Conservation (phyloP, 2,888 invertebrate genomes). For the Drosophila pseudotalamancana region DNA sequence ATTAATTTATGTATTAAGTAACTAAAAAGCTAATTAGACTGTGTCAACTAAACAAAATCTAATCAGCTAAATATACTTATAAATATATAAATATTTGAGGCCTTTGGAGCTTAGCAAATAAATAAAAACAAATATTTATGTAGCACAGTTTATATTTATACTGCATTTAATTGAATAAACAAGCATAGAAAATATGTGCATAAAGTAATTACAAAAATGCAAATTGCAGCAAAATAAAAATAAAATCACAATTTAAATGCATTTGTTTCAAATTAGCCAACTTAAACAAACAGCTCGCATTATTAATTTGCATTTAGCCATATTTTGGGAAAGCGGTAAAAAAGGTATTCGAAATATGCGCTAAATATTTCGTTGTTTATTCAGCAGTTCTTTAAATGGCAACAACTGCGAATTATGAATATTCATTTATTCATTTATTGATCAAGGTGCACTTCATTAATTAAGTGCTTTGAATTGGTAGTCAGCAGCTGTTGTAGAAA, state of each 20-base stretch:
- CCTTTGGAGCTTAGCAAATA: not conserved
- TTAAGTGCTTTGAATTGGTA: slow-evolving; percentile 5
- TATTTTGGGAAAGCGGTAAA: slow-evolving; percentile 9
- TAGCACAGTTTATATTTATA: not conserved
- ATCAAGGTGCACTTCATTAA: slow-evolving; percentile 34
- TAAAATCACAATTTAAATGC: slow-evolving; percentile 2
- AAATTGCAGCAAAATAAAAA: slow-evolving; percentile 24
- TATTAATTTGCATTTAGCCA: slow-evolving; percentile 69
- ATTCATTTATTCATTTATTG: slow-evolving; percentile 26
- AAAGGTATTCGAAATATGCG: not conserved
- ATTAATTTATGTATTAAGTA: too few relatives aligned
- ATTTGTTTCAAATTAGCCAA: slow-evolving; percentile 61
- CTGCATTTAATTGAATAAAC: slow-evolving; percentile 45
- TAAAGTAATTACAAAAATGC: slow-evolving; percentile 31
- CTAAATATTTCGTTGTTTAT: slow-evolving; percentile 54
- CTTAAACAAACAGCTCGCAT: slow-evolving; percentile 57
- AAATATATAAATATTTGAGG: too few relatives aligned
- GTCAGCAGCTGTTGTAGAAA: slow-evolving; percentile 11
- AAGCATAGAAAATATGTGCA: not conserved
- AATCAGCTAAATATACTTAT: not conserved
- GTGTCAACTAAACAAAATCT: too few relatives aligned
- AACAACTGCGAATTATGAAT: slow-evolving; percentile 21
- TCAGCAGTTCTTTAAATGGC: slow-evolving; percentile 1
- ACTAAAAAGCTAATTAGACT: too few relatives aligned
- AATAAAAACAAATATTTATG: not conserved